phyloP scores from a whole-genome alignment of 1,140 invertebrate species.

The Prorops nasuta region DNA sequence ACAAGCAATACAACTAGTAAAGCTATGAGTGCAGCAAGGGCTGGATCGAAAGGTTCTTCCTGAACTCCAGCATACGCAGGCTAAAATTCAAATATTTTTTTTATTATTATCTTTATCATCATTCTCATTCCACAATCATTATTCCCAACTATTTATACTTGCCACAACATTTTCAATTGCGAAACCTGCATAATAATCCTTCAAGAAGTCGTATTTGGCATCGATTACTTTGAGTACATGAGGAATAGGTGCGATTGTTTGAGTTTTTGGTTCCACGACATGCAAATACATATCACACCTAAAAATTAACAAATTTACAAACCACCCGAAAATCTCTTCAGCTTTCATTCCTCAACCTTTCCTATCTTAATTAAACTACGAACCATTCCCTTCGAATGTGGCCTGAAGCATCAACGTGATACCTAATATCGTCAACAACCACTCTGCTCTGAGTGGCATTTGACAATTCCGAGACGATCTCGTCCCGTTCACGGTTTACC shows the following conservation, averaged over 20 bases:
- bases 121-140: not conserved
- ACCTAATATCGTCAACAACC: slow-evolving; percentile 76
- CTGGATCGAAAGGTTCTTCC: slow-evolving; percentile 79
- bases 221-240: slow-evolving; percentile 82
- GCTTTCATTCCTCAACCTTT: no score
- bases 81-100: slow-evolving; percentile 31
- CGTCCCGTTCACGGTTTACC: slow-evolving; percentile 67
- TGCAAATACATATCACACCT: slow-evolving; percentile 89
- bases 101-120: not conserved
- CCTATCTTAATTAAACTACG: not conserved
- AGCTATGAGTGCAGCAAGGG: slow-evolving; percentile 80
- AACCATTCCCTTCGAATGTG: slow-evolving; percentile 69
- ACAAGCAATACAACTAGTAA: slow-evolving; percentile 82
- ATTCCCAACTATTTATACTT: slow-evolving; percentile 23
- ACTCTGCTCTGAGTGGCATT: slow-evolving; percentile 75
- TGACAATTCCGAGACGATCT: slow-evolving; percentile 69
- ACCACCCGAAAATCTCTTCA: not conserved
- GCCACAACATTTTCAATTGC: slow-evolving; percentile 81
- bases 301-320: slow-evolving; percentile 30
- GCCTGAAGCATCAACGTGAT: slow-evolving; percentile 69
- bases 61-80: slow-evolving; percentile 57
- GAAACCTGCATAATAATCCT: slow-evolving; percentile 73
- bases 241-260: slow-evolving; percentile 75
- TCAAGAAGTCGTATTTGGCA: slow-evolving; percentile 80
- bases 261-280: slow-evolving; percentile 73